Evolutionary conservation across 2,113 vertebrate species (phyloP).

Genomic region (Ptyas mucosa): DNA sequence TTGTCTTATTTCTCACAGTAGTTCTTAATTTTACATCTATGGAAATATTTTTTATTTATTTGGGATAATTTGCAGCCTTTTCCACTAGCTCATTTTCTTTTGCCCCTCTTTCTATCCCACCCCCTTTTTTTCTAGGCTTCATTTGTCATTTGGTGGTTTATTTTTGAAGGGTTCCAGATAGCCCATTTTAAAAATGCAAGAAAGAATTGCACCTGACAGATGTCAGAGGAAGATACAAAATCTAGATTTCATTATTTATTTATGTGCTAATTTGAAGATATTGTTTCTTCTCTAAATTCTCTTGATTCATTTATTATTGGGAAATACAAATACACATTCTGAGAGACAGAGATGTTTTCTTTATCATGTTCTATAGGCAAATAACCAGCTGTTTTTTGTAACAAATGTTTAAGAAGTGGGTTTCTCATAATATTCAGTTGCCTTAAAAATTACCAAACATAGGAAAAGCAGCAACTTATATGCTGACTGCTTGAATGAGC

Average conservation of each 20-base stretch:
- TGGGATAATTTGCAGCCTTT: background rate
- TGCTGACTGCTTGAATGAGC: background rate
- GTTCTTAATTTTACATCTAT: background rate
- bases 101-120: background rate
- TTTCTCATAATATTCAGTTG: background rate
- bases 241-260: background rate
- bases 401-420: background rate
- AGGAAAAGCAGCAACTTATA: background rate
- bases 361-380: background rate
- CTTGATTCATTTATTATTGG: slow-evolving; percentile 1
- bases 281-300: background rate
- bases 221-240: background rate
- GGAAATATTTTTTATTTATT: background rate
- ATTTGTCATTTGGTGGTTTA: background rate
- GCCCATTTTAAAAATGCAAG: background rate
- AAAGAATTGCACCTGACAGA: background rate
- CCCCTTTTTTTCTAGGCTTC: background rate
- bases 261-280: background rate
- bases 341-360: background rate
- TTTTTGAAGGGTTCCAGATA: background rate
- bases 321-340: background rate
- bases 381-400: background rate
- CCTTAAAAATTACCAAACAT: background rate
- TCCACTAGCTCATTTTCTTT: background rate
- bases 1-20: background rate